Evolutionary conservation across 2,888 invertebrate species (phyloP), one percentile per base, ranked within the genome.

Genomic region (Anticlea derivata): DNA sequence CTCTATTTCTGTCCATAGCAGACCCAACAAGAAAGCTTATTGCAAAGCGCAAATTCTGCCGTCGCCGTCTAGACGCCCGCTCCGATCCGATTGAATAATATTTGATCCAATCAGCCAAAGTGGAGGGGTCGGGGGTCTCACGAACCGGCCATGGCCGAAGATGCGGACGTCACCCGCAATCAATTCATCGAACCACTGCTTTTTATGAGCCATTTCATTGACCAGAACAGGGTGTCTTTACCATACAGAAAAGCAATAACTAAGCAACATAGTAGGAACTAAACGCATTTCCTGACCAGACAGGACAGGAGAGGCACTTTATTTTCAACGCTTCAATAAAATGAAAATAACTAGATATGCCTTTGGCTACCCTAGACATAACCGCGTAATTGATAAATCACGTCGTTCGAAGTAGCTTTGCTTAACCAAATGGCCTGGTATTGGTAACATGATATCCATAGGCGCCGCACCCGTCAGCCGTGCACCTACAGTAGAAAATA

Each of bases 41-140:
- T 83, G 85, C 80, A 80, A 84, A 82, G 79, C 80, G 78, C 78
- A 86, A 89, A 86, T 88, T 85, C 81, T 82, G 66, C 72, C 68
- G 88, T 78, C 88, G 87, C 84, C 86, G 89, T 87, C 89, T 88
- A 80, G 88, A 83, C 87, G 81, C 68, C 75, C 70, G 75, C 81
- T 74, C 75, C 80, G 78, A 74, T 79, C 76, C 83, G 85, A 89
- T 86, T 85, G 82, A 83, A 86, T 86, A 86, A 86, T 70, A 86
- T 83, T 89, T 86, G 86, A 89, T 87, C 88, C 87, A 89, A 88
- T 88, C 88, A 88, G 80, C 66, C 79, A 77, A 76, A 83, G 83
- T 80, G 69, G 72, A 78, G 74, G 79, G 87, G 84, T 86, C 86
- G 80, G 59, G 64, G 86, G 88, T 87, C 84, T 80, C 74, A 78